phyloP scores from a whole-genome alignment of 1,140 invertebrate species.

The Diorhabda carinulata region DNA sequence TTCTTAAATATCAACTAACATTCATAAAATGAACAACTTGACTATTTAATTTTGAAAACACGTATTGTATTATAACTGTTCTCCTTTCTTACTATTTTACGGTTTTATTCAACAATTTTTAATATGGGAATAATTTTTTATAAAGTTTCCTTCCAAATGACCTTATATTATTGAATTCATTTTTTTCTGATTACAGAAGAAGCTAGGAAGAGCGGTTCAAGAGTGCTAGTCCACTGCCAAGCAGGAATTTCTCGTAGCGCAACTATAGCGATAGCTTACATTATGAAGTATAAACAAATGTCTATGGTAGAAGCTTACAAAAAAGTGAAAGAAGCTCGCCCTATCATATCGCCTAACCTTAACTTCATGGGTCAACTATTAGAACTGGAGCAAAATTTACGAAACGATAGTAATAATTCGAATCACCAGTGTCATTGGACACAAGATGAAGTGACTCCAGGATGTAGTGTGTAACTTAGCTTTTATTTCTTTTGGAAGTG shows the following conservation, averaged over 20 bases:
- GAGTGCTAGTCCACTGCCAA: constrained; percentile 91
- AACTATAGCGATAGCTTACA: constrained; percentile 91
- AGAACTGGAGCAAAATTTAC: constrained; percentile 75
- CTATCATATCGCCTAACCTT: constrained; percentile 93
- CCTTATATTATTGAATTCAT: constrained; percentile 14
- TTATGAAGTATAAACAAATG: constrained; percentile 84
- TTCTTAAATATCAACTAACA: no score
- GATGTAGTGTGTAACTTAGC: constrained; percentile 51
- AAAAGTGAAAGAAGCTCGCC: constrained; percentile 77
- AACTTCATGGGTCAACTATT: constrained; percentile 96
- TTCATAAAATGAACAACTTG: no score
- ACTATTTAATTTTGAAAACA: no score
- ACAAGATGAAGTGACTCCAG: constrained; percentile 54
- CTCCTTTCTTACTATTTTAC: no score
- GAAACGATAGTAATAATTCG: constrained; percentile 50
- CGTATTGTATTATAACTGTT: no score
- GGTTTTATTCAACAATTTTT: no score
- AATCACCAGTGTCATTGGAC: constrained; percentile 56
- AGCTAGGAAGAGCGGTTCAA: constrained; percentile 70
- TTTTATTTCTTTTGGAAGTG: not conserved
- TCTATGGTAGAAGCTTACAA: constrained; percentile 88
- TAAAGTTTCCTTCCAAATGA: not conserved
- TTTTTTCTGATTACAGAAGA: constrained; percentile 68
- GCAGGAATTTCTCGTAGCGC: constrained; percentile 92
- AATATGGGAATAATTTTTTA: no score